Conservation (phyloP, 2,797 vertebrate genomes). For the Sebastes steindachneri region DNA sequence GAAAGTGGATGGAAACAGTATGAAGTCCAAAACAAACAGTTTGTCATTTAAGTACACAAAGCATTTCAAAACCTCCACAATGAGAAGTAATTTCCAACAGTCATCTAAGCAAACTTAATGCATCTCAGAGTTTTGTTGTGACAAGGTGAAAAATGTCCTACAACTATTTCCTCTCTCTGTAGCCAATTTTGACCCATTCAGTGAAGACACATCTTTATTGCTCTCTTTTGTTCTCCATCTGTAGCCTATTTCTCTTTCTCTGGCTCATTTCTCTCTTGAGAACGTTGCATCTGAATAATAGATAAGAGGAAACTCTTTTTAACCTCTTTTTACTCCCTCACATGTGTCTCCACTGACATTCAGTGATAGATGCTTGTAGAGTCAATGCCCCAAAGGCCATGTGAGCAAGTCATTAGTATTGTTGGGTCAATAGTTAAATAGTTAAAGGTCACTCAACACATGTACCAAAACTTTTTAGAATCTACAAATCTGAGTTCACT, state of each 20-base stretch:
- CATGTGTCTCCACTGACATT: not conserved
- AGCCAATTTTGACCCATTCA: not conserved
- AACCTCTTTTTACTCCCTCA: not conserved
- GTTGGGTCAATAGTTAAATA: not conserved
- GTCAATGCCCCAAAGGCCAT: not conserved
- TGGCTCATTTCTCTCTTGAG: not conserved
- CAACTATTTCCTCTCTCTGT: not conserved
- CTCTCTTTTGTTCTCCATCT: not conserved
- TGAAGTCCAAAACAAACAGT: not conserved
- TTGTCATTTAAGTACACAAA: conserved; percentile 5
- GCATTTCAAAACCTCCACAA: not conserved
- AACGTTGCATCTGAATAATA: not conserved
- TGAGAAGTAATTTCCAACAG: not conserved
- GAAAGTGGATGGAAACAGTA: not conserved
- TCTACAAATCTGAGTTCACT: not conserved
- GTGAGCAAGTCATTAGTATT: not conserved
- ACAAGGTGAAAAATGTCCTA: not conserved
- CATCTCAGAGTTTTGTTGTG: not conserved
- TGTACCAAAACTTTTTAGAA: not conserved
- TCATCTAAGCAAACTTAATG: not conserved
- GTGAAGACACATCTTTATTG: not conserved
- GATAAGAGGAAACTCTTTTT: not conserved
- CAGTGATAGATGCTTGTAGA: not conserved
- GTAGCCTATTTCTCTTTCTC: not conserved
- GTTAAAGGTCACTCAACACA: not conserved